Conservation (phyloP, 2,113 vertebrate genomes). For the Hystrix brachyura region DNA sequence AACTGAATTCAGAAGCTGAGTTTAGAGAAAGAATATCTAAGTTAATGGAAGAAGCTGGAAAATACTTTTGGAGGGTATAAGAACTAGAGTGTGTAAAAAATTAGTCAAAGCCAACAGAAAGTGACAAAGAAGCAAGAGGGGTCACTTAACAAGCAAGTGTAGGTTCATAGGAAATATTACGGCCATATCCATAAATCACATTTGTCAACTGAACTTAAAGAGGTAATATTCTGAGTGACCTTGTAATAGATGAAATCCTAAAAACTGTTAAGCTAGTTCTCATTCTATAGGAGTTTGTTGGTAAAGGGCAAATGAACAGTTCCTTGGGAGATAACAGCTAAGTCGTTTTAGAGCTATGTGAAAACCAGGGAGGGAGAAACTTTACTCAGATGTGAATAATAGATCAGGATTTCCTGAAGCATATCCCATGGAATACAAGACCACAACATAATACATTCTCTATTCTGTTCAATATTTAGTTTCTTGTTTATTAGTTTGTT, state of each 20-base stretch:
- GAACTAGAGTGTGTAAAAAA: background rate
- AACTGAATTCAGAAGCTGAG: background rate
- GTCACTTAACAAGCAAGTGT: background rate
- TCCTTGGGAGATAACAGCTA: slow-evolving; percentile 12
- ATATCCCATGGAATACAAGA: background rate
- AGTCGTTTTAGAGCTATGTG: background rate
- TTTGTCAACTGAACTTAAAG: background rate
- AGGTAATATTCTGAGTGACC: background rate
- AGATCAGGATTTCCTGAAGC: background rate
- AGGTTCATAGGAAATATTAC: background rate
- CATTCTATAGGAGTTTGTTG: background rate
- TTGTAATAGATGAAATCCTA: background rate
- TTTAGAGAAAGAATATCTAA: background rate
- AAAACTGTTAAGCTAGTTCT: background rate
- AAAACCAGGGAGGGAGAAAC: background rate
- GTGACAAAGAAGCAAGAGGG: background rate
- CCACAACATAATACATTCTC: background rate
- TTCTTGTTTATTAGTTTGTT: background rate
- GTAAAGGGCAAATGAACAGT: background rate
- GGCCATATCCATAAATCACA: background rate
- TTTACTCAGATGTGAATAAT: background rate
- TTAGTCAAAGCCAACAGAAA: background rate
- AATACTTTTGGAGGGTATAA: background rate
- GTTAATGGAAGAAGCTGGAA: background rate
- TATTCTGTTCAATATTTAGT: background rate